Evolutionary conservation across 2,888 invertebrate genomes (phyloP).

Genomic region (Drosophila nr. perissopoda): DNA sequence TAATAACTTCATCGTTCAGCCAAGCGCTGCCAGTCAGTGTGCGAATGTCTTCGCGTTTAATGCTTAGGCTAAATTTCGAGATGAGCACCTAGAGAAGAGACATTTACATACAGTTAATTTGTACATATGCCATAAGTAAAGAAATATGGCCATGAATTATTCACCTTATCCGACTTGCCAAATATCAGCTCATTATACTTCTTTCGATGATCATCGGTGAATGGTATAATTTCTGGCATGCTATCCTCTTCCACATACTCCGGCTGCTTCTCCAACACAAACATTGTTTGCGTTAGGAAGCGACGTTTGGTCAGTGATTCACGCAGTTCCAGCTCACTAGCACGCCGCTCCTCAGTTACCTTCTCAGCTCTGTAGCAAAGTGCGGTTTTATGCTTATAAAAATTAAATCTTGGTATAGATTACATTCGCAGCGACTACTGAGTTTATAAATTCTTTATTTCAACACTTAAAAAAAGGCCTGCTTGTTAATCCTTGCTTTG

Average conservation of each 20-base stretch:
- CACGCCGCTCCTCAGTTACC: conserved; percentile 82
- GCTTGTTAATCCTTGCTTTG: conserved; percentile 63
- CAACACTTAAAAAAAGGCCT: conserved; percentile 8
- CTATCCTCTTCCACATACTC: conserved; percentile 84
- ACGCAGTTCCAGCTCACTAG: conserved; percentile 85
- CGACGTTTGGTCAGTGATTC: conserved; percentile 83
- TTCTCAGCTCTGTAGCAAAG: conserved; percentile 65
- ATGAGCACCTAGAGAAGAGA: conserved; percentile 74
- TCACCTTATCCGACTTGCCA: conserved; percentile 88
- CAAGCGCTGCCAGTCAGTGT: conserved; percentile 94
- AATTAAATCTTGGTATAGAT: neutral
- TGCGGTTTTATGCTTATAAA: conserved; percentile 9
- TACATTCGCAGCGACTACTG: neutral
- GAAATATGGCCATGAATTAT: neutral
- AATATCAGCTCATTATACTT: conserved; percentile 87
- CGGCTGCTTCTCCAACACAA: conserved; percentile 86
- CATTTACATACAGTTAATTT: neutral
- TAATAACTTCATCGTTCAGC: conserved; percentile 98
- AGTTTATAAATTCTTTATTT: conserved; percentile 26
- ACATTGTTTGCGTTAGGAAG: conserved; percentile 74
- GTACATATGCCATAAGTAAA: neutral
- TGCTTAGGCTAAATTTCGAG: conserved; percentile 87
- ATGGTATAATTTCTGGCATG: conserved; percentile 86
- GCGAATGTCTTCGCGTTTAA: conserved; percentile 91
- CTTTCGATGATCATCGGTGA: conserved; percentile 89